phyloP scores from a whole-genome alignment of 2,888 invertebrate species.

The Cataglyphis cursor region DNA sequence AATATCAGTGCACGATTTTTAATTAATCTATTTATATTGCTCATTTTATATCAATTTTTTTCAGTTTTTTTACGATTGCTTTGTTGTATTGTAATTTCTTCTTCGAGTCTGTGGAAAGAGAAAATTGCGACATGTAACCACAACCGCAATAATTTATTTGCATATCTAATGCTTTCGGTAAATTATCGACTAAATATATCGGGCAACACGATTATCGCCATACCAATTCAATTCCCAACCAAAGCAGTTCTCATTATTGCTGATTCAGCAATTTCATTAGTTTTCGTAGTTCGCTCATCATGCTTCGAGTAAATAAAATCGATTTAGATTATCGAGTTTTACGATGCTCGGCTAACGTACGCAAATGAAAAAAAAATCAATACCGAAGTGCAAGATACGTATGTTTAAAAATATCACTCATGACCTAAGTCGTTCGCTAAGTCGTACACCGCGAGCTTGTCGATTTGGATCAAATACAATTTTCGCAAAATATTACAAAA shows the following conservation, averaged over 20 bases:
- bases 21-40: no score
- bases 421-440: neutral
- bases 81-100: neutral
- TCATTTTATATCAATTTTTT: no score
- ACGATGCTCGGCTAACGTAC: neutral
- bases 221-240: conserved; percentile 11
- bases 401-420: neutral
- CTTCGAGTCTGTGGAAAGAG: neutral
- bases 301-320: conserved; percentile 34
- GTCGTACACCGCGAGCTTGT: neutral
- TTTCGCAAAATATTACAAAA: neutral
- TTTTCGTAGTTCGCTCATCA: conserved; percentile 43
- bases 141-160: conserved; percentile 18
- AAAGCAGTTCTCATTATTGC: conserved; percentile 47
- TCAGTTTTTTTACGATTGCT: neutral
- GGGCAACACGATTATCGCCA: conserved; percentile 29
- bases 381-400: neutral
- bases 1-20: neutral
- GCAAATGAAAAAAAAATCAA: neutral
- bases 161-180: conserved; percentile 27
- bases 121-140: neutral
- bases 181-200: conserved; percentile 38
- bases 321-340: conserved; percentile 24
- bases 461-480: neutral
- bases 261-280: conserved; percentile 53